Conservation (phyloP, 2,113 vertebrate species). For the Pyxicephalus adspersus region DNA sequence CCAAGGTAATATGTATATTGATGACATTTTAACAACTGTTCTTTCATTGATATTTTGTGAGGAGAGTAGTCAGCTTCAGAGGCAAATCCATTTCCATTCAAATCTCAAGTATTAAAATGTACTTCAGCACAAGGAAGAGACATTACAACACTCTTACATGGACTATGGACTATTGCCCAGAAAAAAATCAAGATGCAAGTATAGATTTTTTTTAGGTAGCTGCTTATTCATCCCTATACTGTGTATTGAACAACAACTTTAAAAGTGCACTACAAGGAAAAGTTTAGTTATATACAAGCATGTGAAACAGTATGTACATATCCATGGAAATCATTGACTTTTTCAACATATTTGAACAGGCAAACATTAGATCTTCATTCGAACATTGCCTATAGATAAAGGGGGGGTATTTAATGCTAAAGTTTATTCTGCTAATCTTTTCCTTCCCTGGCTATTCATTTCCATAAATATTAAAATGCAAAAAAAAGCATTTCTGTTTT, state of each 20-base stretch:
- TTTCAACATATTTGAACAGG: no score
- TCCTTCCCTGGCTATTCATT: no score
- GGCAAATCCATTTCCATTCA: constrained; percentile 5
- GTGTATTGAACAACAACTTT: neutral
- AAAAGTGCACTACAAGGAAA: neutral
- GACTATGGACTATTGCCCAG: constrained; percentile 35
- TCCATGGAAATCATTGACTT: no score
- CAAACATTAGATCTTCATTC: no score
- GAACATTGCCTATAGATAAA: no score
- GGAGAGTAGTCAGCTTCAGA: neutral
- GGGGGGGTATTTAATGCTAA: no score
- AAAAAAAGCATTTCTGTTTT: no score
- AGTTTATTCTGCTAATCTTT: no score
- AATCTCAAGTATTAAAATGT: constrained; percentile 22
- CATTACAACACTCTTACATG: neutral
- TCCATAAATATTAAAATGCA: no score
- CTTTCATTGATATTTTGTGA: neutral
- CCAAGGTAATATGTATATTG: no score
- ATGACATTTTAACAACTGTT: constrained; percentile 9
- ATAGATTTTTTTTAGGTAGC: constrained; percentile 7
- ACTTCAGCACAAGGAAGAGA: constrained; percentile 21
- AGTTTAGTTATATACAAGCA: no score
- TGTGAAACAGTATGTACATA: no score
- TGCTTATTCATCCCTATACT: constrained; percentile 7
- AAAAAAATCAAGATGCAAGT: constrained; percentile 4